Base-by-base conservation (phyloP, 2,113 vertebrate species). In the Leucoraja erinaceus region DNA sequence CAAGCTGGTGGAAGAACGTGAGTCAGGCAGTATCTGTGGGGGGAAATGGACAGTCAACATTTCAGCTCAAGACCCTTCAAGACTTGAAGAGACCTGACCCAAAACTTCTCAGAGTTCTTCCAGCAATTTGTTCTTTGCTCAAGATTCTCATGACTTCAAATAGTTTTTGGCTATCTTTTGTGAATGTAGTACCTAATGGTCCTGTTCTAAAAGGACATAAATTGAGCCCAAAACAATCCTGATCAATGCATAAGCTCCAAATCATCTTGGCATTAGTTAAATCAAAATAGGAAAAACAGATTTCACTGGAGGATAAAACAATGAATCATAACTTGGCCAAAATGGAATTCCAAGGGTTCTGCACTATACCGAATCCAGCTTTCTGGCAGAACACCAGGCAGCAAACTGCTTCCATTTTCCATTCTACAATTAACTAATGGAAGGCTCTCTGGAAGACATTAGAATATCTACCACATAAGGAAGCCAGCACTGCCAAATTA, bases 381-480 rank as follows among this genome's bases (percentile, higher is more conserved):
- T 83, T 88, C 83, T 88, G 59, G 14, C 61, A 16, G 83, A 61
- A 28, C 12, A 16, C 28, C 56, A 88, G 61, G n/a, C 54, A 86
- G 61, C 10, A 61, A 81, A 81, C 14, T 61, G 81, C 56, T n/a
- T 83, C 20, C 54, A 84, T 31, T 63, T 86, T 86, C 83, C 25
- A 61, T 16, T 61, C 12, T 63, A 31, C n/a, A 28, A 63, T n/a
- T 86, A 56, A 59, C 22, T 59, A n/a, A 63, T 86, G 83, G 7
- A 86, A 86, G 28, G 56, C 61, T 86, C 10, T 86, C 83, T 86
- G 83, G 28, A 86, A 86, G 83, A 56, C 59, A 86, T 86, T 86
- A 83, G 56, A 56, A 22, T 25, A 56, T 83, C 47, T 83, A 63
- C 59, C 83, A 86, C 83, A 86, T 28, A 86, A 84, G 79, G 47